Evolutionary conservation across 2,797 vertebrate species (phyloP).

Genomic region (Eptatretus atami): DNA sequence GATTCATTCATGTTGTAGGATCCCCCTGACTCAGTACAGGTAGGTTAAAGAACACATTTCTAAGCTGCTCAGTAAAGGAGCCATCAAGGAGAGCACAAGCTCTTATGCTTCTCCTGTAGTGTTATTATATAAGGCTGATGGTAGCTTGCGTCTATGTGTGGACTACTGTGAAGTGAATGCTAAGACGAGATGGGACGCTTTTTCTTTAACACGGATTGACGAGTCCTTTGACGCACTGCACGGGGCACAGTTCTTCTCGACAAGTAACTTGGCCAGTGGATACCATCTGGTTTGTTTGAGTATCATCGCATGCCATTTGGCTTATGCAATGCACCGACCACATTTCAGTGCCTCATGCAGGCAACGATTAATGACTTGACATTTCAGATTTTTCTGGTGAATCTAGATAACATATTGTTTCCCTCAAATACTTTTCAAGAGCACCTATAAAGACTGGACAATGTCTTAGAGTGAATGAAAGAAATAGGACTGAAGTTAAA

Average conservation of each 20-base stretch:
- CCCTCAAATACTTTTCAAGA: too few relatives aligned
- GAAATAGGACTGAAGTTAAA: too few relatives aligned
- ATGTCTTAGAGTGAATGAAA: too few relatives aligned
- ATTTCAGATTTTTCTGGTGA: too few relatives aligned
- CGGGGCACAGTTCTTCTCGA: not conserved
- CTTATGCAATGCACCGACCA: too few relatives aligned
- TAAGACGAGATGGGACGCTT: not conserved
- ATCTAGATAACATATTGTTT: too few relatives aligned
- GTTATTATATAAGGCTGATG: not conserved
- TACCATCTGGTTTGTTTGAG: too few relatives aligned
- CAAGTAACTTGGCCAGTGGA: not conserved
- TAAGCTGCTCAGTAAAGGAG: not conserved
- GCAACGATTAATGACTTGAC: too few relatives aligned
- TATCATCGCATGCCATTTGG: too few relatives aligned
- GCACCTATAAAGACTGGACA: too few relatives aligned
- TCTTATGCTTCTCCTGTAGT: not conserved
- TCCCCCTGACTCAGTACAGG: not conserved
- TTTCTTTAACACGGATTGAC: not conserved
- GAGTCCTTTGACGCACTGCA: not conserved
- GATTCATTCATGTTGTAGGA: not conserved
- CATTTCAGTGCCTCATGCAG: too few relatives aligned
- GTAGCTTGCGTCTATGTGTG: not conserved
- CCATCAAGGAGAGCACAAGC: not conserved
- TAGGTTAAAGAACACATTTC: not conserved
- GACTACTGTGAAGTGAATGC: not conserved